Evolutionary conservation across 2,797 vertebrate genomes (phyloP).

Genomic region (Syngnathus rostellatus): DNA sequence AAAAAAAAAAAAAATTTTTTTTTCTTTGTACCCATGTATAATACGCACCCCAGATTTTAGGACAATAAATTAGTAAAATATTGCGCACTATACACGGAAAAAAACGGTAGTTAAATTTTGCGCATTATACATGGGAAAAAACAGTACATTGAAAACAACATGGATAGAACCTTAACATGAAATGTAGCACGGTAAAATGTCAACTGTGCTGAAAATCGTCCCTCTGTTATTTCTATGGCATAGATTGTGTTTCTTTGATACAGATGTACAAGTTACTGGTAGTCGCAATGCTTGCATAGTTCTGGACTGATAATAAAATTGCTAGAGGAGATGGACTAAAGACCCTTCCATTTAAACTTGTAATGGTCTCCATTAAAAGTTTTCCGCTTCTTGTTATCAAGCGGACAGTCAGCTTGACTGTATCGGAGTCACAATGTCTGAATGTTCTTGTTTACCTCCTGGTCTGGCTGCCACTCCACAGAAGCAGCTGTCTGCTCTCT

Average conservation of each 20-base stretch:
- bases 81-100: too few species aligned
- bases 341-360: background rate
- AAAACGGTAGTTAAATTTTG: too few species aligned
- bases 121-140: too few species aligned
- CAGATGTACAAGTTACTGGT: background rate
- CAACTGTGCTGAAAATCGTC: background rate
- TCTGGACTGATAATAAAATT: background rate
- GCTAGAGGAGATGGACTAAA: background rate
- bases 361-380: constrained; percentile 8
- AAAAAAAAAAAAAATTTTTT: too few species aligned
- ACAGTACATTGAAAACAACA: background rate
- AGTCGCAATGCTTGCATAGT: background rate
- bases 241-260: background rate
- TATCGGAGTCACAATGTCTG: constrained; percentile 28
- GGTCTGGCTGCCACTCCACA: constrained; percentile 33
- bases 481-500: constrained; percentile 33
- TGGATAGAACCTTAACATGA: background rate
- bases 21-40: too few species aligned
- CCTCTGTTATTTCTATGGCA: background rate
- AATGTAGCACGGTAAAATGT: background rate
- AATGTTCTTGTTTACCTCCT: constrained; percentile 17
- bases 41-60: too few species aligned
- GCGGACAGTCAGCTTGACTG: constrained; percentile 13
- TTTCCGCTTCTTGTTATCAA: constrained; percentile 2
- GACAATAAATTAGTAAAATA: too few species aligned